These are phyloP conservation scores for Dynastes hyllus DNA, from an alignment of 2,888 invertebrate species.

Conservation along the genomic window DNA sequence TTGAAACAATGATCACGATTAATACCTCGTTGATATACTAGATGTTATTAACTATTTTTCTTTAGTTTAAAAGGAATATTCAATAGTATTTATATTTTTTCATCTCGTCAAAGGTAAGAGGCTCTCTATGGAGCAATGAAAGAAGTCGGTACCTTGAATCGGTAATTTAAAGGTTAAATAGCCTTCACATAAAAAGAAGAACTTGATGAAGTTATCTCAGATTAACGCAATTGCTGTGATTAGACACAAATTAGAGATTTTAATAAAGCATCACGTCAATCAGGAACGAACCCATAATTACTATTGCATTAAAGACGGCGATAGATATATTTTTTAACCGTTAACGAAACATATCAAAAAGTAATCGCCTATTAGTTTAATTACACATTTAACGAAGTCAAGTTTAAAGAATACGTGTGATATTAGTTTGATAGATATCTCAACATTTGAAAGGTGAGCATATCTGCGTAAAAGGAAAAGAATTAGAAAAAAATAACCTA, in stretches of 20 bases:
- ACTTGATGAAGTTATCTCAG: too few species aligned
- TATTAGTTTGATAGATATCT: neutral
- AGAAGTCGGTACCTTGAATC: too few species aligned
- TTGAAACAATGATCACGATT: too few species aligned
- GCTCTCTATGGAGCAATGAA: too few species aligned
- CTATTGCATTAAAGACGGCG: neutral
- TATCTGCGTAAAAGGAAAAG: neutral
- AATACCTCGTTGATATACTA: too few species aligned
- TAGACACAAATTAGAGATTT: constrained; percentile 2
- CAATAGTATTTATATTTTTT: too few species aligned
- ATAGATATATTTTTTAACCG: neutral
- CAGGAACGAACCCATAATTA: constrained; percentile 16
- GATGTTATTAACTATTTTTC: too few species aligned
- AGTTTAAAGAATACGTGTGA: neutral
- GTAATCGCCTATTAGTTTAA: constrained; percentile 18
- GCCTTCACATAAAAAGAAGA: too few species aligned
- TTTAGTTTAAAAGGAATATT: too few species aligned
- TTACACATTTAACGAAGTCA: constrained; percentile 3
- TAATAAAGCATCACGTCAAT: constrained; percentile 15
- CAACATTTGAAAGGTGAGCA: constrained; percentile 19
- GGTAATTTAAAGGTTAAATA: too few species aligned
- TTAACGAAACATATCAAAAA: constrained; percentile 1
- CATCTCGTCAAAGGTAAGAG: too few species aligned
- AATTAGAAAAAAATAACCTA: neutral
- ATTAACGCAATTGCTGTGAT: neutral